These are phyloP conservation scores for Crotalus helleri DNA, from an alignment of 2,113 vertebrate species.

Conservation along the genomic window DNA sequence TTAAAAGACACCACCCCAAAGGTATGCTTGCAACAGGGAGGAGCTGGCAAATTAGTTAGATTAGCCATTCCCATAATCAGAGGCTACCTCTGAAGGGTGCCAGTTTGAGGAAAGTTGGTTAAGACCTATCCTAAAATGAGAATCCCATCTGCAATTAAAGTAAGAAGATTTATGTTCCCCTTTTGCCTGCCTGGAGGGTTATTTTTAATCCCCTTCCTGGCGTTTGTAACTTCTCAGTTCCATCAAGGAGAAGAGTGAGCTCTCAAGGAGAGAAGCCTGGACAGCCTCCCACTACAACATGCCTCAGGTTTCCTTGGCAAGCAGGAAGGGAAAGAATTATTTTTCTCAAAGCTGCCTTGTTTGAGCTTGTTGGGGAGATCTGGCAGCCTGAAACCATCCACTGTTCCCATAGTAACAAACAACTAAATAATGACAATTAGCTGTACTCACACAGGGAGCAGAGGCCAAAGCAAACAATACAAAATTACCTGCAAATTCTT, in stretches of 20 bases:
- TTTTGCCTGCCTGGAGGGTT: neutral
- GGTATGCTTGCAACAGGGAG: neutral
- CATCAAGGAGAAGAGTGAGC: neutral
- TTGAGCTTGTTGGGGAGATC: constrained; percentile 45
- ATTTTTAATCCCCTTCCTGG: neutral
- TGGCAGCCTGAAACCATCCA: constrained; percentile 54
- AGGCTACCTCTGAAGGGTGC: neutral
- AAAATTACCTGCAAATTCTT: constrained; percentile 27
- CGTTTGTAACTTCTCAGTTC: neutral
- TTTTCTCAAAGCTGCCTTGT: constrained; percentile 26
- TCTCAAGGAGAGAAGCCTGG: neutral
- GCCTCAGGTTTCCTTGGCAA: constrained; percentile 42
- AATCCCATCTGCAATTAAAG: neutral
- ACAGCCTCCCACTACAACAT: neutral
- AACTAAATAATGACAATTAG: constrained; percentile 57
- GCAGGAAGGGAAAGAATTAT: constrained; percentile 15
- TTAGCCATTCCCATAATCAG: neutral
- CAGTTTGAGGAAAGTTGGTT: neutral
- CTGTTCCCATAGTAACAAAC: constrained; percentile 47
- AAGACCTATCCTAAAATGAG: neutral
- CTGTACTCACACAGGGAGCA: constrained; percentile 31
- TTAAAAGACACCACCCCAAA: neutral
- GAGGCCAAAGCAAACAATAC: constrained; percentile 43
- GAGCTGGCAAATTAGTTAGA: neutral
- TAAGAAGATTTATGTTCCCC: neutral